These are phyloP conservation scores for Girardinus metallicus DNA, from an alignment of 2,797 vertebrate genomes.

Conservation along the genomic window DNA sequence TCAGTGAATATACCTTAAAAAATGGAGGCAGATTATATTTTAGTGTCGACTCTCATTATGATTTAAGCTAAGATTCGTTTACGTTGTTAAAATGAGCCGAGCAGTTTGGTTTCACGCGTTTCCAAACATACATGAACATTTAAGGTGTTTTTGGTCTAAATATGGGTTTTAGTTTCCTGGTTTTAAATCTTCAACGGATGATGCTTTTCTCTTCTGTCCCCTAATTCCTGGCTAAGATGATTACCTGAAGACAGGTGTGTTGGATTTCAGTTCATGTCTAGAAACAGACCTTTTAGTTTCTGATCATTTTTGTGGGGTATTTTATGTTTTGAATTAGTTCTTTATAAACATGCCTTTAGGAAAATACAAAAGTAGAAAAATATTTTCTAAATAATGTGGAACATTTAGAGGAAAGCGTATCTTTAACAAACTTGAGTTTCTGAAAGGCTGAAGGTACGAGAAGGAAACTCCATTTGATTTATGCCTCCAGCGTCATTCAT, in stretches of 20 bases:
- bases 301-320: background rate
- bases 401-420: background rate
- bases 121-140: background rate
- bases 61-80: background rate
- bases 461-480: background rate
- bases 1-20: background rate
- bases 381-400: background rate
- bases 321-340: background rate
- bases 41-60: background rate
- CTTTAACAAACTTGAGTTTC: background rate
- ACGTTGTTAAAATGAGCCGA: background rate
- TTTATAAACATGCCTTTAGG: background rate
- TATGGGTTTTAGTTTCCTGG: background rate
- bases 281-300: background rate
- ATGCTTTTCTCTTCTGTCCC: background rate
- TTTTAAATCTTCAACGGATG: background rate
- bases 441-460: background rate
- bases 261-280: background rate
- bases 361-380: background rate
- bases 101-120: background rate
- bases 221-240: background rate
- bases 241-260: background rate
- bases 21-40: background rate
- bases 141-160: background rate
- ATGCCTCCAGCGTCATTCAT: background rate